A percentile compares a stretch with the other conserved stretches of the same genome.
phyloP scores from a whole-genome alignment of 2,888 invertebrate genomes.

The Sipunculus nudus region DNA sequence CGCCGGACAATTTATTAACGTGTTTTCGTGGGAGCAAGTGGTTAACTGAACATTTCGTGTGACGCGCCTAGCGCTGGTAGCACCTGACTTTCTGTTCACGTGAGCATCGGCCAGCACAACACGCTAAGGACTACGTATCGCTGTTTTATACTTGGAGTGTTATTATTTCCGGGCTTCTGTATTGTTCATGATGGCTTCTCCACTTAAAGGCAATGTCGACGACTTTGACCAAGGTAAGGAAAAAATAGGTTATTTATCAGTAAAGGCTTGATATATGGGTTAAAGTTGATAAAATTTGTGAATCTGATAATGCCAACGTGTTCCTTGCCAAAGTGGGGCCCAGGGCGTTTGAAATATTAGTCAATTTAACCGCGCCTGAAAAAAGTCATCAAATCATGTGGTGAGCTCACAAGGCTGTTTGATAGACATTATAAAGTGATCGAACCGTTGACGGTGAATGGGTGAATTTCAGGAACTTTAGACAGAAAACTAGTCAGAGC shows the following conservation, averaged over 20 bases:
- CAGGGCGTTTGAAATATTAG: background rate
- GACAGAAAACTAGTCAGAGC: background rate
- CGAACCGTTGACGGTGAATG: background rate
- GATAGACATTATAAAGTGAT: background rate
- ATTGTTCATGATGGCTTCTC: no score
- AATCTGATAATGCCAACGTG: background rate
- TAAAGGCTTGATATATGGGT: constrained; percentile 4
- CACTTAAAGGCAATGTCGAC: background rate
- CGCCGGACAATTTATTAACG: no score
- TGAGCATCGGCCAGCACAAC: no score
- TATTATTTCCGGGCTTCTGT: no score
- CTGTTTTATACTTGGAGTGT: no score
- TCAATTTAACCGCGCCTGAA: background rate
- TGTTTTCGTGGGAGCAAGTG: no score
- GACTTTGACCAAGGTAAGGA: constrained; percentile 6
- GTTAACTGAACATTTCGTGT: no score
- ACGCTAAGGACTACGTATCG: no score
- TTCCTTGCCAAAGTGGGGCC: constrained; percentile 4
- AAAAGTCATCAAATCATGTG: no score
- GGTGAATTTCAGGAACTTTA: background rate
- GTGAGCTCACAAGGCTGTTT: no score
- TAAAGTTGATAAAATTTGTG: background rate
- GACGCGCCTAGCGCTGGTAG: no score
- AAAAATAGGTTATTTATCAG: constrained; percentile 5
- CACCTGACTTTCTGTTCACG: no score